phyloP scores from a whole-genome alignment of 2,113 vertebrate genomes.

The Pteronura brasiliensis region DNA sequence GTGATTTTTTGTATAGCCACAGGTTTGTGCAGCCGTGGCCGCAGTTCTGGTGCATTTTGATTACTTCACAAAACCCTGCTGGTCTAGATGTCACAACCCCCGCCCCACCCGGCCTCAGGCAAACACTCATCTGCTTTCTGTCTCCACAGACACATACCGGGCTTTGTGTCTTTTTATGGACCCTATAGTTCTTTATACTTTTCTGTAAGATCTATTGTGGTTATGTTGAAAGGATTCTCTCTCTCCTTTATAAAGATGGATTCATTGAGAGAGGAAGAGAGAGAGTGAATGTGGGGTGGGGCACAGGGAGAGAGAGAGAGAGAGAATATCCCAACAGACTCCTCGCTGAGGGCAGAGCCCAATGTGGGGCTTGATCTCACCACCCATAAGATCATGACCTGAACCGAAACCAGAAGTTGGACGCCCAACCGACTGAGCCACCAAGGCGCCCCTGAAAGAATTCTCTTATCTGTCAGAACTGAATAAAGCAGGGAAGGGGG shows the following conservation, averaged over 20 bases:
- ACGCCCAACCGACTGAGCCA: not conserved
- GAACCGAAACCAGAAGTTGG: not conserved
- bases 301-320: not conserved
- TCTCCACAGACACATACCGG: rapidly evolving
- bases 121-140: not conserved
- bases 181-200: not conserved
- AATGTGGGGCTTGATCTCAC: not conserved
- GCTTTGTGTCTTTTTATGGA: not conserved
- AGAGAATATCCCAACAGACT: not conserved
- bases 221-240: not conserved
- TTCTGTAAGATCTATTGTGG: not conserved
- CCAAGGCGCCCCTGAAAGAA: too few relatives aligned
- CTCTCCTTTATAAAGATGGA: not conserved
- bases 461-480: too few relatives aligned
- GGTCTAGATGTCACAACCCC: not conserved
- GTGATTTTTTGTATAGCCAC: not conserved
- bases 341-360: not conserved
- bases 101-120: not conserved
- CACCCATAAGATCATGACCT: not conserved
- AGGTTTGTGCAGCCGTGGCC: not conserved
- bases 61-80: not conserved
- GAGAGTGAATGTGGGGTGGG: not conserved
- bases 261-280: not conserved
- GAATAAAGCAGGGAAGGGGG: too few relatives aligned
- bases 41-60: not conserved